A percentile compares a stretch with the other conserved stretches of the same genome.
Evolutionary conservation across 2,113 vertebrate genomes (phyloP).

Genomic region (Genyomyrus donnyi): DNA sequence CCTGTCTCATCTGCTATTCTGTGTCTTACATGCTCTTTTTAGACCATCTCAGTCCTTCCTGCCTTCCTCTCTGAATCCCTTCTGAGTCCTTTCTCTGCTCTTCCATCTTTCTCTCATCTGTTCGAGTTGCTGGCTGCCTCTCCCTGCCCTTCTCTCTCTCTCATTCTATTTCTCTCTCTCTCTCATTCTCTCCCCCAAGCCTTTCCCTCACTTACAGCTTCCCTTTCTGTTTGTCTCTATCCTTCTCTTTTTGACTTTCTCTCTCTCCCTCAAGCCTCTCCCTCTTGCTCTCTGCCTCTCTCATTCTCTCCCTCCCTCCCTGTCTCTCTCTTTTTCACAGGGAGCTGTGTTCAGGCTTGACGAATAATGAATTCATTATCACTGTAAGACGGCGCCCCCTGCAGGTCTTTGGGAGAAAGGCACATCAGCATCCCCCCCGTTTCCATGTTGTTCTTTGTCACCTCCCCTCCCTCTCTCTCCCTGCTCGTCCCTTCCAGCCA

Average conservation of each 20-base stretch:
- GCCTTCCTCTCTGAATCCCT: neutral
- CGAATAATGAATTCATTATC: conserved; percentile 13
- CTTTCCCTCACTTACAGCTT: neutral
- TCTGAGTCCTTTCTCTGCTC: neutral
- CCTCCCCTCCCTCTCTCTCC: neutral
- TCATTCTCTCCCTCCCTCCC: neutral
- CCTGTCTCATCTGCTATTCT: neutral
- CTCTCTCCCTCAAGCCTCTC: neutral
- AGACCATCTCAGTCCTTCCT: neutral
- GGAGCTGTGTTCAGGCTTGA: neutral
- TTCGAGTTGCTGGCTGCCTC: neutral
- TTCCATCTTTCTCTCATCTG: neutral
- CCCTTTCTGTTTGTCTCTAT: neutral
- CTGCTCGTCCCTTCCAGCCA: neutral
- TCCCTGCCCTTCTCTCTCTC: neutral
- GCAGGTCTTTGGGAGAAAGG: neutral
- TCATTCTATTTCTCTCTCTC: neutral
- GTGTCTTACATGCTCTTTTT: neutral
- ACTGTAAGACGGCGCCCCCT: neutral
- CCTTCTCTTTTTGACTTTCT: neutral
- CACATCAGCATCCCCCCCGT: neutral
- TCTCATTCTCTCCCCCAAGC: neutral
- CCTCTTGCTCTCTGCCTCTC: neutral
- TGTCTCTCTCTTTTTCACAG: neutral
- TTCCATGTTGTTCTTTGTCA: neutral